Evolutionary conservation across 1,140 invertebrate genomes (phyloP).

Genomic region (Paramacrobiotus metropolitanus): DNA sequence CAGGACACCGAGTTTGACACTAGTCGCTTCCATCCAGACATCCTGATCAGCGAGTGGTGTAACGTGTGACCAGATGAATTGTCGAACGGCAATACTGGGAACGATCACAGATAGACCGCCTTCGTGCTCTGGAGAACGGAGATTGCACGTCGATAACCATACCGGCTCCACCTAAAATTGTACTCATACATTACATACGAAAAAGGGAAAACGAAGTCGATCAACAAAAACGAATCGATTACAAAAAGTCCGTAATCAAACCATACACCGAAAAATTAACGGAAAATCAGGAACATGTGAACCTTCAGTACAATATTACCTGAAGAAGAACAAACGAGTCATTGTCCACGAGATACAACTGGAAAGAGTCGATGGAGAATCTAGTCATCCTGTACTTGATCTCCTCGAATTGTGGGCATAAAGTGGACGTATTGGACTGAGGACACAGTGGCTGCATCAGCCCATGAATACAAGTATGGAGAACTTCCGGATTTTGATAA

Average conservation of each 20-base stretch:
- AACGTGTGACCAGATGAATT: constrained; percentile 27
- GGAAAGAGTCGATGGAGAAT: constrained; percentile 65
- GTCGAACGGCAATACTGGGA: constrained; percentile 44
- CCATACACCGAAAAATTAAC: too few relatives aligned
- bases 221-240: too few relatives aligned
- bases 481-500: constrained; percentile 45
- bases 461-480: constrained; percentile 61
- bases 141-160: constrained; percentile 66
- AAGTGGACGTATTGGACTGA: constrained; percentile 33
- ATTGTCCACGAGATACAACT: constrained; percentile 67
- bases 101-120: constrained; percentile 66
- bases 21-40: background rate
- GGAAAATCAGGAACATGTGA: constrained; percentile 7
- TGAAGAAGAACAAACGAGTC: constrained; percentile 63
- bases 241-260: too few relatives aligned
- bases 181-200: too few relatives aligned
- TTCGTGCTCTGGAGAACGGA: constrained; percentile 68
- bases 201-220: too few relatives aligned
- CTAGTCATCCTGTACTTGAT: constrained; percentile 86
- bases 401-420: constrained; percentile 59
- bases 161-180: constrained; percentile 47
- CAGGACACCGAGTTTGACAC: background rate
- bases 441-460: constrained; percentile 45
- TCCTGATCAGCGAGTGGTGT: constrained; percentile 1
- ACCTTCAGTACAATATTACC: constrained; percentile 28